phyloP scores from a whole-genome alignment of 1,140 invertebrate species.

The Pseudomyrmex pallidus region DNA sequence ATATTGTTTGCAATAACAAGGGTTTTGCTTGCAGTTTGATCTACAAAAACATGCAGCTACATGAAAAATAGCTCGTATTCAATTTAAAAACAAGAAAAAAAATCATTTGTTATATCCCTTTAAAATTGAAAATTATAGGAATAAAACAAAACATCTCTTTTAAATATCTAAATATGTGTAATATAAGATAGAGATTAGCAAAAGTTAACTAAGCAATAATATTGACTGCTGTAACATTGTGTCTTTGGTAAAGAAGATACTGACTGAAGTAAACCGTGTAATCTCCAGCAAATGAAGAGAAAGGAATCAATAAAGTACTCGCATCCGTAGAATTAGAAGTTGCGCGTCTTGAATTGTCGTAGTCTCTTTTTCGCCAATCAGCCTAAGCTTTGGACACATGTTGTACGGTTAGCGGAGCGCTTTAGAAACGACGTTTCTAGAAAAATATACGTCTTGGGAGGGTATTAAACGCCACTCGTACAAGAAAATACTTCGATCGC shows the following conservation, averaged over 20 bases:
- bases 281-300: constrained; percentile 9
- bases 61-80: no score
- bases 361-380: constrained; percentile 13
- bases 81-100: no score
- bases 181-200: no score
- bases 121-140: no score
- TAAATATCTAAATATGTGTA: no score
- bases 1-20: no score
- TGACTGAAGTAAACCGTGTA: constrained; percentile 11
- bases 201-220: neutral
- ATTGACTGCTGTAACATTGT: neutral
- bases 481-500: neutral
- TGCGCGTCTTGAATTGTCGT: constrained; percentile 17
- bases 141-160: no score
- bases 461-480: neutral
- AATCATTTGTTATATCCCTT: no score
- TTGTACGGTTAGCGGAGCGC: constrained; percentile 29
- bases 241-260: constrained; percentile 1
- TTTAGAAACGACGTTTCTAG: neutral
- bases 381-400: constrained; percentile 18
- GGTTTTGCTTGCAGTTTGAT: no score
- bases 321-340: constrained; percentile 11
- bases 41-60: no score
- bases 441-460: neutral
- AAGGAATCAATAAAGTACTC: constrained; percentile 30